Evolutionary conservation across 2,888 invertebrate species (phyloP), one percentile per base, ranked within the genome.

Genomic region (Drosophila differens): DNA sequence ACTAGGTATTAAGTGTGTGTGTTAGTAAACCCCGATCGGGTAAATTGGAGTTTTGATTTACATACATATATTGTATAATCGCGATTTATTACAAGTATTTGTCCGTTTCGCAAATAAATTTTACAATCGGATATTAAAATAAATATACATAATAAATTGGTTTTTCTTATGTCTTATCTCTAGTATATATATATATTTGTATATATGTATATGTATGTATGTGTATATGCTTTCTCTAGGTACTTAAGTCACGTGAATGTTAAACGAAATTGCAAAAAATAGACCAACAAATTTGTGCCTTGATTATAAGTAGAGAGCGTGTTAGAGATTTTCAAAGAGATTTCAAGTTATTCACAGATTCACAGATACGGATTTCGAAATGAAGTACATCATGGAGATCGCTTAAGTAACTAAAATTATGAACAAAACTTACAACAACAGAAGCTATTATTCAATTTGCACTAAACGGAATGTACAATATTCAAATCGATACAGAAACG

Each of bases 331-430:
- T 32, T 32, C 22, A n/a, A 37, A 62, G 85, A 83, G 79, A 76
- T 64, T 74, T 41, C 39, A 61, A 35, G 54, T 64, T 68, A 41
- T 64, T 69, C 68, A 79, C 69, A 81, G 73, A 76, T 67, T 74
- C 61, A 49, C 49, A 58, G 28, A 74, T 76, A 77, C 58, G 51
- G 59, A 69, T 61, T 66, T 75, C 49, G 52, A 79, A 71, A 74
- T 44, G 60, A 85, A 85, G 85, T 85, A 85, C 85, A 85, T 82
- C 63, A 65, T 59, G 70, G 90, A 87, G 90, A 90, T 87, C 89
- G 71, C 82, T 79, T 73, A 81, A 28, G 64, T 73, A 66, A 84
- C 78, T 83, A 75, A 72, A 61, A 68, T 28, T 28, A 57, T n/a
- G 19, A 57, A n/a, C 37, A 77, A 22, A 52, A 63, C 74, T 77